Percentiles rank a stretch among this genome's conserved stretches.
These are phyloP conservation scores for Tamias sibiricus DNA, from an alignment of 2,113 vertebrate genomes.

Conservation along the genomic window DNA sequence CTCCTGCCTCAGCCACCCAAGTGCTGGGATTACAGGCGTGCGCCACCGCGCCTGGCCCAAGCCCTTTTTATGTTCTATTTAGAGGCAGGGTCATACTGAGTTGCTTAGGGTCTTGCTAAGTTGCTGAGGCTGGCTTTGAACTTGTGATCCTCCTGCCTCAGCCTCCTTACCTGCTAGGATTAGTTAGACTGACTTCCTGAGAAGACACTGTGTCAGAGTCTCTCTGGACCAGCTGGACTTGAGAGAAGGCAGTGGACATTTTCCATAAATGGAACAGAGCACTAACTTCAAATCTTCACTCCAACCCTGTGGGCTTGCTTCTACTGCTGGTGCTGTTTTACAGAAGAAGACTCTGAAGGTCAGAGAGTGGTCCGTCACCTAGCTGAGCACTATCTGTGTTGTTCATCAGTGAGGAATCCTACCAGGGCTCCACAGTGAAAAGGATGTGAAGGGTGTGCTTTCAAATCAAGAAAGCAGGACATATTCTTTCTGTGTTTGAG, in stretches of 20 bases:
- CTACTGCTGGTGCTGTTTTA: background rate
- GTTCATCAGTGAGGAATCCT: background rate
- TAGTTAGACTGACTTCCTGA: background rate
- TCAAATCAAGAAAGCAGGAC: background rate
- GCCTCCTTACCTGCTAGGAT: no score
- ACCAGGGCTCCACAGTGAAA: background rate
- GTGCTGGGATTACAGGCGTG: no score
- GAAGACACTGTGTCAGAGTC: background rate
- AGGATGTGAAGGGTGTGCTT: background rate
- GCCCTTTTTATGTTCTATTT: no score
- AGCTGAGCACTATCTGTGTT: background rate
- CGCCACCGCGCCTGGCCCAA: no score
- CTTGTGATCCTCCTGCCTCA: no score
- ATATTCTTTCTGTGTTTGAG: background rate
- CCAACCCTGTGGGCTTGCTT: background rate
- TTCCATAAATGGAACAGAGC: background rate
- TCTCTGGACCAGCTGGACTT: background rate
- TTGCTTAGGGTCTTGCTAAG: no score
- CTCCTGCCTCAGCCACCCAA: no score
- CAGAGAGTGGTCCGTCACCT: background rate
- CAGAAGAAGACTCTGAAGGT: background rate
- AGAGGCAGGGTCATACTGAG: no score
- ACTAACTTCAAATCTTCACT: background rate
- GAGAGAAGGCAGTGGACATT: background rate
- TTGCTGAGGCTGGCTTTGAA: no score